These are phyloP conservation scores for Hemiprocne comata DNA, from an alignment of 2,113 vertebrate genomes.

Conservation along the genomic window DNA sequence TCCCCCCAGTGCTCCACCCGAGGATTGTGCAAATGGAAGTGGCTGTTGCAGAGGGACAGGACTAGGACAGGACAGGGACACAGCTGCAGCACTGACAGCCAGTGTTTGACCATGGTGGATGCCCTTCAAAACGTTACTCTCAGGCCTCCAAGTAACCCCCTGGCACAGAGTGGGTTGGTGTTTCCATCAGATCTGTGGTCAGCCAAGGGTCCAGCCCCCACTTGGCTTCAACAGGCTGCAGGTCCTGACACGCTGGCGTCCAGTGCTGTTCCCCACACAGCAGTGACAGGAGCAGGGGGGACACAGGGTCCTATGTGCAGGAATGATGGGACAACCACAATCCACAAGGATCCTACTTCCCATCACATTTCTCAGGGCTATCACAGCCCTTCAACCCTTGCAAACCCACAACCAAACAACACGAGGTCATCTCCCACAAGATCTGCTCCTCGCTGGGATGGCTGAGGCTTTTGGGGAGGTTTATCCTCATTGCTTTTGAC, in stretches of 20 bases:
- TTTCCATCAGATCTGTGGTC: not conserved
- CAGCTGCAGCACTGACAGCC: rapidly evolving
- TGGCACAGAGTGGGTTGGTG: rapidly evolving
- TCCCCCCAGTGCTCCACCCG: not conserved
- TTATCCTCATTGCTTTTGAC: not conserved
- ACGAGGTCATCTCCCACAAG: not conserved
- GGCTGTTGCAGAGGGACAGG: not conserved
- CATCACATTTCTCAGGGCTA: not conserved
- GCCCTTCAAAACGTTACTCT: not conserved
- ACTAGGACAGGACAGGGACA: not conserved
- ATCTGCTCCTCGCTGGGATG: not conserved
- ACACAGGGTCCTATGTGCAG: not conserved
- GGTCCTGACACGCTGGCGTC: not conserved
- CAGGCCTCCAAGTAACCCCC: not conserved
- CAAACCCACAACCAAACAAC: not conserved
- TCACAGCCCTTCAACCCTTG: not conserved
- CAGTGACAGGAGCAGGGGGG: not conserved
- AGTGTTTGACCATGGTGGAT: not conserved
- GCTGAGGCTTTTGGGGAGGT: rapidly evolving
- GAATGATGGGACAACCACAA: rapidly evolving
- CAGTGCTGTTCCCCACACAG: not conserved
- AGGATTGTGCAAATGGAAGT: not conserved
- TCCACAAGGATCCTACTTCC: not conserved
- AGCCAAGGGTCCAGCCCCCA: not conserved
- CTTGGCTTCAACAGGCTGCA: no score